Evolutionary conservation across 2,797 vertebrate genomes (phyloP), one percentile per base, ranked within the genome.

Genomic region (Etheostoma nigrum): DNA sequence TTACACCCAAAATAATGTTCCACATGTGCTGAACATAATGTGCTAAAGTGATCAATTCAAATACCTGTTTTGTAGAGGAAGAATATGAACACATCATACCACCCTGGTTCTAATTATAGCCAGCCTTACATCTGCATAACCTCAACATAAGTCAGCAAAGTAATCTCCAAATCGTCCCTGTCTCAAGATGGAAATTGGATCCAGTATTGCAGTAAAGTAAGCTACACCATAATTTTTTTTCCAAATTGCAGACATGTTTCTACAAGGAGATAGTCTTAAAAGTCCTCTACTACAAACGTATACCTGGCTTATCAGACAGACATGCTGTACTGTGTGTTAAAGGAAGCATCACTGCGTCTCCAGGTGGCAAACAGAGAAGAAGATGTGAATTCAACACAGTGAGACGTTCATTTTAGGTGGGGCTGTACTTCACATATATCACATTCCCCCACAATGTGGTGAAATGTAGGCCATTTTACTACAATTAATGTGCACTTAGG

Each of bases 401-500:
- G 57, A 58, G 62, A 27, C 44, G 12, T 67, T 5, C n/a, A 55
- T 74, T 47, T 69, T 2, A 19, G 10, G 19, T 14, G 42, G 44
- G 30, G 36, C 10, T 76, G 18, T 60, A 27, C 51, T 73, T 55
- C 55, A 64, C 25, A 67, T 19, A 59, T 3, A 27, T 44, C 4
- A 67, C 33, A 67, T 18, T 64, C 13, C 13, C 60, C 40, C 1
- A 2, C 48, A 72, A 23, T 84, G 79, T 74, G 44, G 52, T 55
- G 45, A 79, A 83, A 89, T 72, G 36, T 69, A 53, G 58, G 66
- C 70, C 47, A 61, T 19, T 76, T 77, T 25, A 6, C 21, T 40
- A 47, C 61, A 65, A 33, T 81, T 67, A 25, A 71, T 68, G 52
- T 83, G 53, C 40, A 63, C 36, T 74, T 67, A 61, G 2, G 5